phyloP scores from a whole-genome alignment of 2,797 vertebrate genomes.

The Gymnothorax reevesii region DNA sequence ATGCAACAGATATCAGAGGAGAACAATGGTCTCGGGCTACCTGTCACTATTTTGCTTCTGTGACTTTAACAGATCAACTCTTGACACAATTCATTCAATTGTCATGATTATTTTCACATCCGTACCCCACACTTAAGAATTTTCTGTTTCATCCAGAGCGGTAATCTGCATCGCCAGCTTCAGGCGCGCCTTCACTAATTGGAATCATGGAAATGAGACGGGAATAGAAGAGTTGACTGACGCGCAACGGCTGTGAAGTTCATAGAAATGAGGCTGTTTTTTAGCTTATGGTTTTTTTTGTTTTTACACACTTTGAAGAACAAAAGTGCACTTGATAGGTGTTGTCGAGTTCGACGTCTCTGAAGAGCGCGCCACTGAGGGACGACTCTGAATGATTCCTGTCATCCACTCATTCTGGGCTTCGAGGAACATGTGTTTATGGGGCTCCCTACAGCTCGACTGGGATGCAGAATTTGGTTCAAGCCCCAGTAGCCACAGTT shows the following conservation, averaged over 20 bases:
- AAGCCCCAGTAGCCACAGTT: too few species aligned
- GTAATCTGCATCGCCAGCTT: neutral
- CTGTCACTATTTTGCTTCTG: neutral
- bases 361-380: neutral
- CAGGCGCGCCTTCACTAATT: neutral
- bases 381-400: neutral
- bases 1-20: constrained; percentile 29
- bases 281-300: neutral
- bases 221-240: neutral
- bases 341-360: neutral
- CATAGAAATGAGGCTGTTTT: neutral
- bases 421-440: neutral
- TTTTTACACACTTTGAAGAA: neutral
- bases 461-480: too few species aligned
- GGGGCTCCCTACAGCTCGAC: too few species aligned
- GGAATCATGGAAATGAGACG: neutral
- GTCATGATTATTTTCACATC: neutral
- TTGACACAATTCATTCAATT: neutral
- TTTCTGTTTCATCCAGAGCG: neutral
- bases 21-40: neutral
- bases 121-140: neutral
- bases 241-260: neutral
- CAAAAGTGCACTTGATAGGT: neutral
- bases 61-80: neutral
- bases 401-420: neutral